Conservation (phyloP, 2,113 vertebrate genomes). For the Lycaon pictus region DNA sequence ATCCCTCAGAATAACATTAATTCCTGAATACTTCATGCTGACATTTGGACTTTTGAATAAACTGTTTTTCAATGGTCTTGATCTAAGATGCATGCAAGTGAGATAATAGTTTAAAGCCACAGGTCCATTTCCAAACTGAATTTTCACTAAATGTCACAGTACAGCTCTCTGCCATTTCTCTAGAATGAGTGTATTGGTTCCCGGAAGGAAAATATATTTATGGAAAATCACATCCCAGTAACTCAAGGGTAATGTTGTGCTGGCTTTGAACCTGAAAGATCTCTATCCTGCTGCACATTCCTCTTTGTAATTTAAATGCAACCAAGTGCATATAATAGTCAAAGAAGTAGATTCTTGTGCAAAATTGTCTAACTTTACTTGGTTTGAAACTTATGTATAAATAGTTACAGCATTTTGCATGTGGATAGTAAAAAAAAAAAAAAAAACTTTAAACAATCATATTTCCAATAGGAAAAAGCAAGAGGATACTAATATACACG, state of each 20-base stretch:
- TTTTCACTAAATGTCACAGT: constrained; percentile 65
- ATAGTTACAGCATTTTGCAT: not conserved
- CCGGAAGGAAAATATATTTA: constrained; percentile 51
- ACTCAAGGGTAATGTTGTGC: constrained; percentile 42
- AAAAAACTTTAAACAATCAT: not conserved
- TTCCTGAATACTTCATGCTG: not conserved
- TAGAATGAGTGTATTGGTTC: constrained; percentile 7
- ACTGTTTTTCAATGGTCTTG: constrained; percentile 28
- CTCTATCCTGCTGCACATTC: not conserved
- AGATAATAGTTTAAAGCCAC: constrained; percentile 50
- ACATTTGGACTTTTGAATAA: constrained; percentile 40
- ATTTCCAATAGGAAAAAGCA: constrained; percentile 16
- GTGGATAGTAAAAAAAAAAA: not conserved
- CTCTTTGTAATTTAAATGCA: constrained; percentile 60
- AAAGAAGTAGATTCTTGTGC: not conserved
- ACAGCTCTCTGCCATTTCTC: not conserved
- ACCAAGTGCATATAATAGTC: not conserved
- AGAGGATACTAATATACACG: not conserved
- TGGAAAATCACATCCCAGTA: constrained; percentile 43
- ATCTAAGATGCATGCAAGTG: constrained; percentile 1
- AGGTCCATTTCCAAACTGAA: constrained; percentile 60
- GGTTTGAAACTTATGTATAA: not conserved
- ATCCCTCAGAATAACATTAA: not conserved
- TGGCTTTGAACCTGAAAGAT: constrained; percentile 57
- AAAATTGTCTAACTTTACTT: constrained; percentile 29